A percentile compares a stretch with the other conserved stretches of the same genome.
These are phyloP conservation scores for Clarias fuscus DNA, from an alignment of 2,797 vertebrate species.

Conservation along the genomic window DNA sequence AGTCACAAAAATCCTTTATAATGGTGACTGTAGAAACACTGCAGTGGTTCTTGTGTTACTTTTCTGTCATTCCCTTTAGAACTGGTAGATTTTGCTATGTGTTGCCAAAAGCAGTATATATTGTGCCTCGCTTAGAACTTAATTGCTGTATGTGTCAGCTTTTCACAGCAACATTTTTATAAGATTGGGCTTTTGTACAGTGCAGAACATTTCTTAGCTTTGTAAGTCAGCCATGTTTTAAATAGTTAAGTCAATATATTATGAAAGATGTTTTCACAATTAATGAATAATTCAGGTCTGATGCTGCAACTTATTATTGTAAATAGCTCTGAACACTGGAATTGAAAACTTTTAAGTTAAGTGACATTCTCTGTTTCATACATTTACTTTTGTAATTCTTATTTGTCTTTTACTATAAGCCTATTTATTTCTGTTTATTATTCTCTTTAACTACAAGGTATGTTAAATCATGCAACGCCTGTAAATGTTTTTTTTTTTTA, in stretches of 20 bases:
- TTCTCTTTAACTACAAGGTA: background rate
- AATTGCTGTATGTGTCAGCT: background rate
- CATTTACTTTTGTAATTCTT: background rate
- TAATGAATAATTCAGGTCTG: background rate
- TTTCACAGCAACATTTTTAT: background rate
- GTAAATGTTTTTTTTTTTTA: slow-evolving; percentile 18
- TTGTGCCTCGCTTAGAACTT: slow-evolving; percentile 10
- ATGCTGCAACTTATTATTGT: slow-evolving; percentile 48
- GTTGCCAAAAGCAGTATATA: slow-evolving; percentile 27
- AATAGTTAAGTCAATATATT: background rate
- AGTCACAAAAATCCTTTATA: background rate
- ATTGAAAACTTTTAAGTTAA: slow-evolving; percentile 13
- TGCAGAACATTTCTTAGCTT: slow-evolving; percentile 27
- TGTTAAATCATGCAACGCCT: slow-evolving; percentile 7
- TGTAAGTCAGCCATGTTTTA: background rate
- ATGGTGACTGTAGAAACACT: background rate
- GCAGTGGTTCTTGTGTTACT: background rate
- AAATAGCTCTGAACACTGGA: slow-evolving; percentile 46
- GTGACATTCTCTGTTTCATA: background rate
- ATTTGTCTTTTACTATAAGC: slow-evolving; percentile 15
- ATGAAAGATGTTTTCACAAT: background rate
- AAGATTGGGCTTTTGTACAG: slow-evolving; percentile 1
- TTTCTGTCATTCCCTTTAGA: slow-evolving; percentile 65
- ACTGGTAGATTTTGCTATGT: slow-evolving; percentile 58
- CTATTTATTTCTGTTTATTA: slow-evolving; percentile 45